Percentiles rank a stretch among this genome's conserved stretches.
Evolutionary conservation across 2,113 vertebrate species (phyloP).

Genomic region (Lagenorhynchus albirostris): DNA sequence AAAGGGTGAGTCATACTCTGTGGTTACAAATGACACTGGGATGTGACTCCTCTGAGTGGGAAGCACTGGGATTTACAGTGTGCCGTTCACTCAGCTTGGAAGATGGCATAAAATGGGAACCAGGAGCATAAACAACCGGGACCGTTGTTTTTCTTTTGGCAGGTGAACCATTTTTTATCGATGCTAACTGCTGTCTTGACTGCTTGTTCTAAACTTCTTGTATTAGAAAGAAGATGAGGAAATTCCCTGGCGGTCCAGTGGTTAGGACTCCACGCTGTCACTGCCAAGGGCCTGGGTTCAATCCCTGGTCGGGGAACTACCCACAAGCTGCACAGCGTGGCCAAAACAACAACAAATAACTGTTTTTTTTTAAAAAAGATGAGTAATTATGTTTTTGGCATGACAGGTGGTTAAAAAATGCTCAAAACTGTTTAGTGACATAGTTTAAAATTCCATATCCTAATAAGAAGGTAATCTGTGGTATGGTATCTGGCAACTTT

Average conservation of each 20-base stretch:
- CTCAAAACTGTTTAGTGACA: conserved; percentile 26
- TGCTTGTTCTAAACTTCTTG: conserved; percentile 30
- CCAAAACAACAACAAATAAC: too few relatives aligned
- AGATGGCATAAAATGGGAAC: background rate
- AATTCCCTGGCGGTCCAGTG: too few relatives aligned
- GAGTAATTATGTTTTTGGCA: conserved; percentile 44
- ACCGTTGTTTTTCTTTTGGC: conserved; percentile 17
- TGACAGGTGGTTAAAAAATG: conserved; percentile 26
- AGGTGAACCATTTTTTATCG: conserved; percentile 20
- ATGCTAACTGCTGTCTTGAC: conserved; percentile 23
- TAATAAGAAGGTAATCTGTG: conserved; percentile 10
- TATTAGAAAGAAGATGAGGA: conserved; percentile 32
- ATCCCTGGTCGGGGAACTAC: too few relatives aligned
- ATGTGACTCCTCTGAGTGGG: background rate
- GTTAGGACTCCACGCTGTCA: too few relatives aligned
- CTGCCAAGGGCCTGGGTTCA: too few relatives aligned
- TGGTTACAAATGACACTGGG: background rate
- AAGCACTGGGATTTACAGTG: background rate
- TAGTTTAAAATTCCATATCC: conserved; percentile 30
- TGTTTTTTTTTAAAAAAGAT: background rate
- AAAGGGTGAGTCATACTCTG: background rate
- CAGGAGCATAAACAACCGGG: background rate
- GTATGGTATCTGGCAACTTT: background rate
- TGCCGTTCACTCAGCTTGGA: background rate
- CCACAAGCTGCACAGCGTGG: too few relatives aligned